Percentiles rank a stretch among this genome's conserved stretches.
Evolutionary conservation across 1,140 invertebrate genomes (phyloP).

Genomic region (Contarinia nasturtii): DNA sequence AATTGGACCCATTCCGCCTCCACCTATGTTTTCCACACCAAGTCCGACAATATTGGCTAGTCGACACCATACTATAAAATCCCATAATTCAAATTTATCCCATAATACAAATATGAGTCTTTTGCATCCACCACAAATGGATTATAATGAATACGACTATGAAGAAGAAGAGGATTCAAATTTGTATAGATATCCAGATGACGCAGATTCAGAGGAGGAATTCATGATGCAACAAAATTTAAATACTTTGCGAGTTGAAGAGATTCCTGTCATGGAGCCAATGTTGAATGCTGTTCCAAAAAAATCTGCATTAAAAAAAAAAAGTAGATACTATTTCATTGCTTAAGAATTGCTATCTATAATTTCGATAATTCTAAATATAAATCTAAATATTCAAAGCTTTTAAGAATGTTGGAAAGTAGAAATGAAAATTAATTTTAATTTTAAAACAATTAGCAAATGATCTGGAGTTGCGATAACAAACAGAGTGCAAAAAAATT

Average conservation of each 20-base stretch:
- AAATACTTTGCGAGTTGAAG: conserved; percentile 65
- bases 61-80: conserved; percentile 30
- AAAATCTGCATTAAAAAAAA: conserved; percentile 83
- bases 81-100: too few species aligned
- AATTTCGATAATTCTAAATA: neutral
- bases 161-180: conserved; percentile 23
- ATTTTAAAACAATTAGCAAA: neutral
- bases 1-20: conserved; percentile 85
- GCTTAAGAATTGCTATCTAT: conserved; percentile 20
- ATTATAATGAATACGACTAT: conserved; percentile 36
- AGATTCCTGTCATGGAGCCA: conserved; percentile 77
- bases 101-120: neutral
- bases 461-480: too few species aligned
- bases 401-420: too few species aligned
- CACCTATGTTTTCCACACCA: conserved; percentile 84
- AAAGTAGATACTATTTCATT: conserved; percentile 42
- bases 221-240: conserved; percentile 36
- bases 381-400: too few species aligned
- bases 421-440: neutral
- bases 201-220: conserved; percentile 28
- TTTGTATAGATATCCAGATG: conserved; percentile 22
- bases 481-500: too few species aligned
- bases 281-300: conserved; percentile 73
- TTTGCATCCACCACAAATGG: conserved; percentile 2
- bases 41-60: conserved; percentile 46